Conservation (phyloP, 2,113 vertebrate genomes). For the Phalacrocorax aristotelis region DNA sequence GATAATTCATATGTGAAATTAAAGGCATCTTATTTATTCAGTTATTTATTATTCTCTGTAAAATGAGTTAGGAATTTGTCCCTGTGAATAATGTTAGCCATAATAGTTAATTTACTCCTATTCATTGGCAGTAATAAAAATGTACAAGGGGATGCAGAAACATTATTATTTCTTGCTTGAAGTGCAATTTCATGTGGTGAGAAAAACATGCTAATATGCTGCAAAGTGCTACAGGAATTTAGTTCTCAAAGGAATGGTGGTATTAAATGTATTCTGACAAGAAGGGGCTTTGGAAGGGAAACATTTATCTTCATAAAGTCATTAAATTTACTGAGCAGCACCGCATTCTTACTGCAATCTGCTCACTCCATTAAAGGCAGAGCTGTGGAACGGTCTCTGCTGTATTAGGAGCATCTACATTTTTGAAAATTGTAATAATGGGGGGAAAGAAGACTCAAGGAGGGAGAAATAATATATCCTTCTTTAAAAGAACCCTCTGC, state of each 20-base stretch:
- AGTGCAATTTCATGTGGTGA: constrained; percentile 83
- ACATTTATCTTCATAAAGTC: constrained; percentile 88
- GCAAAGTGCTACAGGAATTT: constrained; percentile 81
- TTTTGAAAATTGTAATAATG: constrained; percentile 66
- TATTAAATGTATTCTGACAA: constrained; percentile 86
- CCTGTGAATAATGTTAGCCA: constrained; percentile 80
- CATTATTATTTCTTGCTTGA: constrained; percentile 85
- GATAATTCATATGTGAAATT: constrained; percentile 80
- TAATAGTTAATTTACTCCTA: constrained; percentile 85
- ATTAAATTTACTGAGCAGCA: constrained; percentile 85
- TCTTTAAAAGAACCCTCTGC: neutral
- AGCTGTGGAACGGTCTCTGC: constrained; percentile 72
- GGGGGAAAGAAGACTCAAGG: neutral
- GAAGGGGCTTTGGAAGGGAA: constrained; percentile 81
- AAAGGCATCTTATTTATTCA: constrained; percentile 81
- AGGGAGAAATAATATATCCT: constrained; percentile 16
- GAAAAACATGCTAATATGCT: constrained; percentile 82
- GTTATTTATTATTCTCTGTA: constrained; percentile 82
- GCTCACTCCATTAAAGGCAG: constrained; percentile 82
- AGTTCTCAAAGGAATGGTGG: constrained; percentile 81
- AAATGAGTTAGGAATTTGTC: constrained; percentile 83
- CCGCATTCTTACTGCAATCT: constrained; percentile 78
- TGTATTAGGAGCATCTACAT: constrained; percentile 59
- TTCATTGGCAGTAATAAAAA: constrained; percentile 86
- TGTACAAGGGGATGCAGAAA: constrained; percentile 81